Conservation (phyloP, 2,113 vertebrate species). For the Cyprinus carpio region DNA sequence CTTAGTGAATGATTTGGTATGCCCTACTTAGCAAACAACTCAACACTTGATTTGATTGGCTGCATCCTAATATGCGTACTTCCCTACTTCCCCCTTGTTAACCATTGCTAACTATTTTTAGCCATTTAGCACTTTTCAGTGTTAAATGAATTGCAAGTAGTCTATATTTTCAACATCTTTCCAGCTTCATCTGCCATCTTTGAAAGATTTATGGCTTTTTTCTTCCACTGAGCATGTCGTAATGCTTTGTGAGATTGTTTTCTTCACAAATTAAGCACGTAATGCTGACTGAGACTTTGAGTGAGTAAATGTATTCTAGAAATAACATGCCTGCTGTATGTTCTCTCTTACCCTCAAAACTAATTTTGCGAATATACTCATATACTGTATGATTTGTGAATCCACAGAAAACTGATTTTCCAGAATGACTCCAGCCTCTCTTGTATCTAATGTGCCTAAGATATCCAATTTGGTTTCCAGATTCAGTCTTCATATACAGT, state of each 20-base stretch:
- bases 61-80: not conserved
- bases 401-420: conserved; percentile 30
- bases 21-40: not conserved
- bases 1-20: not conserved
- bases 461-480: conserved; percentile 44
- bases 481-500: conserved; percentile 42
- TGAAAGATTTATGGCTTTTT: not conserved
- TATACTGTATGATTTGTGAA: conserved; percentile 26
- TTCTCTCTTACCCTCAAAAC: not conserved
- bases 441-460: conserved; percentile 32
- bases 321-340: not conserved
- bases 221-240: not conserved
- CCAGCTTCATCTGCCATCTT: not conserved
- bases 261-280: not conserved
- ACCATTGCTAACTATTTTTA: not conserved
- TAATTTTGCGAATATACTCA: not conserved
- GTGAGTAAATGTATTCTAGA: not conserved
- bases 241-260: not conserved
- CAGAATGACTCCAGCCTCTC: conserved; percentile 38
- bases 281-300: not conserved
- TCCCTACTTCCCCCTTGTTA: not conserved
- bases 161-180: not conserved
- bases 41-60: not conserved
- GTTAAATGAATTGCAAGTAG: not conserved
- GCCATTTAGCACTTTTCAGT: not conserved